Conservation (phyloP, 2,797 vertebrate genomes). For the Muscicapa comitata region DNA sequence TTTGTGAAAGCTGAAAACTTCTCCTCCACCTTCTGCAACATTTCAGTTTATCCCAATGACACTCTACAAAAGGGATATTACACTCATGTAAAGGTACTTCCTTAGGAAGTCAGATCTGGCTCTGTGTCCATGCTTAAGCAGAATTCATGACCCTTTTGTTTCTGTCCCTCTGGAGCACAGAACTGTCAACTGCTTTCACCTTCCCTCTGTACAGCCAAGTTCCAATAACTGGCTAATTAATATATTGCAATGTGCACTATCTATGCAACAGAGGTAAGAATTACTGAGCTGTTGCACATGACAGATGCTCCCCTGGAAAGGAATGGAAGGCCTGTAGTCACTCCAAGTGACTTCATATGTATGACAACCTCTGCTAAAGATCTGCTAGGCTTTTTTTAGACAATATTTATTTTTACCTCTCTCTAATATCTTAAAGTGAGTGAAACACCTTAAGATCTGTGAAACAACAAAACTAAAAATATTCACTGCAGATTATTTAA, state of each 20-base stretch:
- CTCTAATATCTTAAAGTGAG: background rate
- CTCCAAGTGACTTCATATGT: background rate
- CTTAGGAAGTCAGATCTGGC: background rate
- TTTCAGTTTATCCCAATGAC: background rate
- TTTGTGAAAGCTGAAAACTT: background rate
- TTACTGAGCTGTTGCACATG: background rate
- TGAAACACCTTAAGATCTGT: background rate
- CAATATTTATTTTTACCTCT: background rate
- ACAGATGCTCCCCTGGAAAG: background rate
- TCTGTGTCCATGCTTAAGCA: background rate
- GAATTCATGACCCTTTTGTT: background rate
- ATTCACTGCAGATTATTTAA: background rate
- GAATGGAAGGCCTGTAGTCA: background rate
- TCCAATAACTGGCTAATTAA: background rate
- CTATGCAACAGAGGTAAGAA: background rate
- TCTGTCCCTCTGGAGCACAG: background rate
- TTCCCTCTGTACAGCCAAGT: background rate
- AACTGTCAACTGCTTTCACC: background rate
- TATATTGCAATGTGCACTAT: background rate
- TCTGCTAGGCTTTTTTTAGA: background rate
- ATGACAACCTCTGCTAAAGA: background rate
- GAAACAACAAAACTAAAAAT: background rate
- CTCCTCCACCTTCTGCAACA: background rate
- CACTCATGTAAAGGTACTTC: background rate
- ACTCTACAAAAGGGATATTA: background rate